These are phyloP conservation scores for Agrotis segetum DNA, from an alignment of 2,888 invertebrate genomes.

Conservation along the genomic window DNA sequence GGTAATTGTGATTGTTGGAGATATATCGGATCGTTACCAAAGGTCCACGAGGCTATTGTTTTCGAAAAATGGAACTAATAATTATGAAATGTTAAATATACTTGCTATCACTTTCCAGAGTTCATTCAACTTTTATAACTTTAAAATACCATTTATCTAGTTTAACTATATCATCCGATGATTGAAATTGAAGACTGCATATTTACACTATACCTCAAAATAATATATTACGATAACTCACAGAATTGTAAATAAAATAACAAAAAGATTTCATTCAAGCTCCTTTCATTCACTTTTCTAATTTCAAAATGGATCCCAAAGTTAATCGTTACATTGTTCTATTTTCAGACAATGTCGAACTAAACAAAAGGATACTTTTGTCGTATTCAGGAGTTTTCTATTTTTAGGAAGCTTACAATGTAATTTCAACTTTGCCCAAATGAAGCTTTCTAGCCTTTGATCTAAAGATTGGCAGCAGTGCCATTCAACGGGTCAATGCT, in stretches of 20 bases:
- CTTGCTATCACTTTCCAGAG: background rate
- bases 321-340: slow-evolving; percentile 22
- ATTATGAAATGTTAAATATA: too few species aligned
- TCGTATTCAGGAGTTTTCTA: background rate
- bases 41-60: too few species aligned
- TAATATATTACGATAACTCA: background rate
- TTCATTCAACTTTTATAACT: background rate
- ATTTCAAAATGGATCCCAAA: slow-evolving; percentile 16
- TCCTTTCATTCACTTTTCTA: slow-evolving; percentile 13
- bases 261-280: slow-evolving; percentile 10
- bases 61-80: too few species aligned
- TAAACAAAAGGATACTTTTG: slow-evolving; percentile 28
- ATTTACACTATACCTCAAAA: too few species aligned
- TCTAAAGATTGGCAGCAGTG: too few species aligned
- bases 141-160: too few species aligned
- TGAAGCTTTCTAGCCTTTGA: too few species aligned
- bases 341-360: slow-evolving; percentile 23
- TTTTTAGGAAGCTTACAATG: background rate
- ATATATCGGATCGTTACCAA: too few species aligned
- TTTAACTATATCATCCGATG: too few species aligned
- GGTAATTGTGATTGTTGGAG: background rate
- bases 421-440: background rate
- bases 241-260: slow-evolving; percentile 1
- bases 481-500: too few species aligned
- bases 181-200: too few species aligned